These are phyloP conservation scores for Psix sp. DNA, from an alignment of 1,140 invertebrate genomes.

Conservation along the genomic window DNA sequence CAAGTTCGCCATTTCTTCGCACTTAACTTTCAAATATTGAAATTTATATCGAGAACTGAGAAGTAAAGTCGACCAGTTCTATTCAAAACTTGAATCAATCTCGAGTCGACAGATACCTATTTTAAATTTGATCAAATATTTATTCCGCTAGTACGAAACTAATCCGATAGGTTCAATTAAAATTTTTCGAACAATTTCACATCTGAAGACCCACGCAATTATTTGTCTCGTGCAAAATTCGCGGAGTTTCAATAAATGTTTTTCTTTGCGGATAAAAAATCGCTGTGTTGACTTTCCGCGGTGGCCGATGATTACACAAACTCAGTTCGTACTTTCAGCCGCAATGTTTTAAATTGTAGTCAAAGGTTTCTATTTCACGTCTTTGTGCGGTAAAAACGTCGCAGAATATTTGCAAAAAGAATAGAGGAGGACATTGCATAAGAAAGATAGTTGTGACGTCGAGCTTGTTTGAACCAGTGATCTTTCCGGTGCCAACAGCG, in stretches of 20 bases:
- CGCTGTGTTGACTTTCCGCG: neutral
- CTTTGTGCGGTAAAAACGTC: conserved; percentile 17
- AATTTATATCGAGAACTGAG: conserved; percentile 25
- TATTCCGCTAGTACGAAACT: neutral
- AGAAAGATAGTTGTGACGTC: conserved; percentile 32
- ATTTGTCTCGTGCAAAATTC: neutral
- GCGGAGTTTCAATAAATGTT: conserved; percentile 11
- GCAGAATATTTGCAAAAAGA: conserved; percentile 51
- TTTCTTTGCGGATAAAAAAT: neutral
- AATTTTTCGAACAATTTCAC: neutral
- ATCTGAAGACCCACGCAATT: neutral
- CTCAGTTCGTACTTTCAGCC: conserved; percentile 26
- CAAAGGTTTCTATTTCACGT: conserved; percentile 22
- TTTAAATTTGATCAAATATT: conserved; percentile 1
- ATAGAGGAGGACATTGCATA: conserved; percentile 27
- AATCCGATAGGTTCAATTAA: neutral
- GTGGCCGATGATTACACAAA: conserved; percentile 14
- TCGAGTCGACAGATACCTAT: neutral
- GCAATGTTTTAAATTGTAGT: conserved; percentile 16
- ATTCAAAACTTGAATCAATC: conserved; percentile 20
- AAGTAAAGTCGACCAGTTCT: conserved; percentile 9
- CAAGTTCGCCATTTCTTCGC: conserved; percentile 38
- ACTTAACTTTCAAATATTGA: conserved; percentile 47
- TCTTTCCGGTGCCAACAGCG: conserved; percentile 65
- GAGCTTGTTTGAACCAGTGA: conserved; percentile 46